These are phyloP conservation scores for Vulpes vulpes DNA, from an alignment of 2,113 vertebrate species.

Conservation along the genomic window DNA sequence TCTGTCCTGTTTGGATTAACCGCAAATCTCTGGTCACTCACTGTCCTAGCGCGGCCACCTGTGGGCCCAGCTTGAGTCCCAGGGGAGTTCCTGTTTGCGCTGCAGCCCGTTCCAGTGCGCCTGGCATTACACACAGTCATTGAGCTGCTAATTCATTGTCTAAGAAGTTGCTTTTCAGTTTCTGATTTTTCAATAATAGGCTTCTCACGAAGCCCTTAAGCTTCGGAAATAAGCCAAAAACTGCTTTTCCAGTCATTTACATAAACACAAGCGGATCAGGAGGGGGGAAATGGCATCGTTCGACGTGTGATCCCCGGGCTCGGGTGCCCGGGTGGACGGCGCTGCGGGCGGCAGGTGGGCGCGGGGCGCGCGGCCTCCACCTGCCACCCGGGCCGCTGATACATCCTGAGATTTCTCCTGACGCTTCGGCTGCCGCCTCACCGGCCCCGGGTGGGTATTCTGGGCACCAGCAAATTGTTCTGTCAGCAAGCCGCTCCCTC, in stretches of 20 bases:
- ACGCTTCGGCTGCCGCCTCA: background rate
- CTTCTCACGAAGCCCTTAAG: conserved; percentile 89
- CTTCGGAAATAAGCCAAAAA: conserved; percentile 88
- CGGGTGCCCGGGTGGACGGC: conserved; percentile 57
- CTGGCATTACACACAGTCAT: conserved; percentile 22
- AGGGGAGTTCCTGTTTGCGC: conserved; percentile 76
- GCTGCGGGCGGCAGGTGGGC: no score
- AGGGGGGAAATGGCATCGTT: conserved; percentile 75
- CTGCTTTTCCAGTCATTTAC: conserved; percentile 88
- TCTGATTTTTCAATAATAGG: conserved; percentile 90
- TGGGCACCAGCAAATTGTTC: conserved; percentile 71
- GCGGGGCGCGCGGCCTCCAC: background rate
- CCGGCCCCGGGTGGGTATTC: conserved; percentile 7
- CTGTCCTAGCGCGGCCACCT: conserved; percentile 75
- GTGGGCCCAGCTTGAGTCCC: conserved; percentile 82
- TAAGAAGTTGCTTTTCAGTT: conserved; percentile 89
- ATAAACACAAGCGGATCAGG: conserved; percentile 87
- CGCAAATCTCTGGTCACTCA: conserved; percentile 73
- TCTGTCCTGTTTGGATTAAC: conserved; percentile 71
- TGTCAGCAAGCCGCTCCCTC: conserved; percentile 67
- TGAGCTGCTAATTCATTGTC: conserved; percentile 86
- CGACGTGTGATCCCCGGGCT: conserved; percentile 75
- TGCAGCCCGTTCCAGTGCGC: conserved; percentile 61
- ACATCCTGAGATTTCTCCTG: conserved; percentile 73
- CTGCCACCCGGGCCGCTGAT: conserved; percentile 59